Evolutionary conservation across 2,888 invertebrate species (phyloP), one percentile per base, ranked within the genome.

Genomic region (Meteorus cinctellus): DNA sequence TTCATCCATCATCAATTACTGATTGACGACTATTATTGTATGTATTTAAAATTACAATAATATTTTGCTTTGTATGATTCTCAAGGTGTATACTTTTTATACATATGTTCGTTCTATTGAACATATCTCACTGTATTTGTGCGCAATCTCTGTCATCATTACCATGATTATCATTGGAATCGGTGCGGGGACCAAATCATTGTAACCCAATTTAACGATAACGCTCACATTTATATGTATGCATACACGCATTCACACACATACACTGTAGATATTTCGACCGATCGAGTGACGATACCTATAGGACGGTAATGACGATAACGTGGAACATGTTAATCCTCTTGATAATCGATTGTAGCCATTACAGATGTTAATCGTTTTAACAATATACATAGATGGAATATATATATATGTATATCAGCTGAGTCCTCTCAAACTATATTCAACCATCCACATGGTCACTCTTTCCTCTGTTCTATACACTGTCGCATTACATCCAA

Each of bases 281-380:
- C 24, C 60, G 71, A 62, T 80, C 75, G 75, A 74, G 82, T 80
- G 82, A 81, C 80, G 81, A 77, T 74, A 80, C 81, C 77, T 55
- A 24, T 24, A 55, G 19, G 10, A 55, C 81, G 80, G 78, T 78
- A 79, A 75, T 75, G 77, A 72, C 75, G 84, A 86, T 85, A 86
- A 82, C 81, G 78, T 72, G 75, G 71, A 80, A 80, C 75, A 77
- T 80, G 78, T 83, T 86, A 85, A 83, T 83, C 81, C 80, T 76
- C 74, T 41, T 76, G 82, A 84, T 85, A 82, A 84, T 84, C 82
- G 83, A 84, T 83, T 80, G 80, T 77, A 55, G 69, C 78, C 77
- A 78, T 80, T 81, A 78, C 72, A 81, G 81, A 83, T 84, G 78
- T 78, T 81, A 82, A 85, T 84, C 82, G 78, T 65, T 63, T 72